Percentiles rank a stretch among this genome's conserved stretches.
Conservation (phyloP, 2,113 vertebrate species). For the Antechinus flavipes region DNA sequence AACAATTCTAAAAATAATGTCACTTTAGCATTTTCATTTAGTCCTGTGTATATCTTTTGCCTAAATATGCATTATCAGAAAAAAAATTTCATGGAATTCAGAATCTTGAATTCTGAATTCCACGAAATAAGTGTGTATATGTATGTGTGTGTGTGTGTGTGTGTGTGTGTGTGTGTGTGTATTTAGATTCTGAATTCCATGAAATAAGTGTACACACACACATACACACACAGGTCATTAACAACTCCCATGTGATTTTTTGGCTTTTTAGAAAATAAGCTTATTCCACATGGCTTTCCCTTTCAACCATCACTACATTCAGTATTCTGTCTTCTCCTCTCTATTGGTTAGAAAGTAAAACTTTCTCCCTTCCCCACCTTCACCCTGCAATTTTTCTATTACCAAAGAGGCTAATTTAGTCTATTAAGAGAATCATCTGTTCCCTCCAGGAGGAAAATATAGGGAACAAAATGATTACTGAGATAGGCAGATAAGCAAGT, state of each 20-base stretch:
- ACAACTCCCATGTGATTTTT: neutral
- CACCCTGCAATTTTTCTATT: neutral
- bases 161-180: fast-evolving
- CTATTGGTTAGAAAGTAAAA: neutral
- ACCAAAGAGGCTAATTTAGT: neutral
- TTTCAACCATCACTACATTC: neutral
- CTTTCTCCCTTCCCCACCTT: neutral
- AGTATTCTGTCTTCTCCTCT: neutral
- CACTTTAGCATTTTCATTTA: neutral
- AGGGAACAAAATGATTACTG: neutral
- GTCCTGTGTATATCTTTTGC: neutral
- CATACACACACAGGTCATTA: neutral
- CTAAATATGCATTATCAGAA: neutral
- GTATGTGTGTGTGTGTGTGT: too few species aligned
- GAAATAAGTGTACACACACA: too few species aligned
- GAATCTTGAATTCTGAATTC: neutral
- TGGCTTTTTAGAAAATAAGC: neutral
- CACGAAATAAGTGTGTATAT: too few species aligned
- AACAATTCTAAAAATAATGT: neutral
- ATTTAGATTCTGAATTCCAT: too few species aligned
- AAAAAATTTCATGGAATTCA: neutral
- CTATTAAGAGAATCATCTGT: slow-evolving; percentile 5
- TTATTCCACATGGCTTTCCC: neutral
- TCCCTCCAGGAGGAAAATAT: neutral
- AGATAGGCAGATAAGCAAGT: neutral